Percentiles rank a stretch among this genome's conserved stretches.
Evolutionary conservation across 1,140 invertebrate species (phyloP).

Genomic region (Copidosoma floridanum): DNA sequence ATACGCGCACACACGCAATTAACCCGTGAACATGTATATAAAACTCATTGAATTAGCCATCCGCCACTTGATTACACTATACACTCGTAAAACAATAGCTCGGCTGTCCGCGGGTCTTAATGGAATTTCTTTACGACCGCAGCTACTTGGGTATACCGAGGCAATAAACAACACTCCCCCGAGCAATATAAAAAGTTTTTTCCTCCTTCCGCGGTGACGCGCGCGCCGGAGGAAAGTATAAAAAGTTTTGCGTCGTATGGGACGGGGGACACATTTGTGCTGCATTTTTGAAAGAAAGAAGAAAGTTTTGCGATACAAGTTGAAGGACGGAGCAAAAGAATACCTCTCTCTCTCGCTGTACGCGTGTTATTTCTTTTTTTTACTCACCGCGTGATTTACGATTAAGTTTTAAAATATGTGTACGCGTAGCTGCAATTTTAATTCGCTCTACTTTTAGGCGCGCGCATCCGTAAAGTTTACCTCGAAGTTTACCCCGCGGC

Average conservation of each 20-base stretch:
- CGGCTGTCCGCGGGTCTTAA: neutral
- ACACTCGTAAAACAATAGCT: constrained; percentile 15
- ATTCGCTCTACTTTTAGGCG: constrained; percentile 18
- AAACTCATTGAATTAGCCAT: too few relatives aligned
- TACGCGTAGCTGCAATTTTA: constrained; percentile 4
- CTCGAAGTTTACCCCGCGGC: neutral
- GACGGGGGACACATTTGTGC: too few relatives aligned
- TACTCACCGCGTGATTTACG: neutral
- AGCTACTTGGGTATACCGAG: neutral
- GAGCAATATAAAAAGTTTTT: too few relatives aligned
- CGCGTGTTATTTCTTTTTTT: neutral
- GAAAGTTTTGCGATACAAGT: too few relatives aligned
- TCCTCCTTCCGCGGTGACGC: too few relatives aligned
- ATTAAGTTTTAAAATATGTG: neutral
- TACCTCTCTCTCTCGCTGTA: neutral
- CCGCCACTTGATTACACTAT: too few relatives aligned
- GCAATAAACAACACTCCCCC: constrained; percentile 2
- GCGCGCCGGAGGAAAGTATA: too few relatives aligned
- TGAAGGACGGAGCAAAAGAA: too few relatives aligned
- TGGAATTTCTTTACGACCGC: constrained; percentile 10
- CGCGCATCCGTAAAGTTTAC: constrained; percentile 15
- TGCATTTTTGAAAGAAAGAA: too few relatives aligned
- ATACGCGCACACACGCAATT: too few relatives aligned
- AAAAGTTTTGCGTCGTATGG: too few relatives aligned
- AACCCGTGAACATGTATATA: too few relatives aligned